Base-by-base conservation (phyloP, 2,113 vertebrate species). In the Naja naja region DNA sequence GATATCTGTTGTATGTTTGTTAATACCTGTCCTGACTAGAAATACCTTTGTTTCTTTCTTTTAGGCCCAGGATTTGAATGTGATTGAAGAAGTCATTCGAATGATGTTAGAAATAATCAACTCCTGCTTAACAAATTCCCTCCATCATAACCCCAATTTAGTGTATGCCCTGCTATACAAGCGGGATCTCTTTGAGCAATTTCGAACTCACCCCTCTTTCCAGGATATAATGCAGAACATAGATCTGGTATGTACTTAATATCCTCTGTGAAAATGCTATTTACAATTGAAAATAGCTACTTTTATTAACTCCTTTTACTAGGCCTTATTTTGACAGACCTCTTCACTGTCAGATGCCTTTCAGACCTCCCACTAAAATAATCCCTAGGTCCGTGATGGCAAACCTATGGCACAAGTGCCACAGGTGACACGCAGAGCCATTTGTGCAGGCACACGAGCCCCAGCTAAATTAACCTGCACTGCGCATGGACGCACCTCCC, bases 41-140 rank as follows among this genome's bases (percentile, higher is more conserved):
- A 93, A 3, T 45, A 0, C 94, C 93, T 92, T 52, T 74, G 0
- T 60, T 90, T 87, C 3, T 95, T 90, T 93, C 96, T 96, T 87
- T 85, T 96, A 99, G 99, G 99, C 99, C 0, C 99, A 99, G 96
- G 99, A 99, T 95, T 97, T 99, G 93, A 99, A 98, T 56, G 99
- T 99, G 97, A 99, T 99, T 0, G 99, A 99, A 96, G 99, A 99
- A 94, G 99, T 99, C 96, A 99, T 99, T 97, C 98, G 99, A 55
- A 99, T 99, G 99, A 99, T 99, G 98, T 91, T 99, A 94, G 99
- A 99, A 97, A 99, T 99, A 95, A 99, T 99, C 97, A 99, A 99
- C 97, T 99, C 99, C 87, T 99, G 99, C 97, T 96, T 99, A 95
- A 98, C 98, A 89, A 99, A 98, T 93, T 99, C 99, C 1, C 98